A percentile compares a stretch with the other conserved stretches of the same genome.
Evolutionary conservation across 1,140 invertebrate species (phyloP).

Genomic region (Cyrtorhinus lividipennis): DNA sequence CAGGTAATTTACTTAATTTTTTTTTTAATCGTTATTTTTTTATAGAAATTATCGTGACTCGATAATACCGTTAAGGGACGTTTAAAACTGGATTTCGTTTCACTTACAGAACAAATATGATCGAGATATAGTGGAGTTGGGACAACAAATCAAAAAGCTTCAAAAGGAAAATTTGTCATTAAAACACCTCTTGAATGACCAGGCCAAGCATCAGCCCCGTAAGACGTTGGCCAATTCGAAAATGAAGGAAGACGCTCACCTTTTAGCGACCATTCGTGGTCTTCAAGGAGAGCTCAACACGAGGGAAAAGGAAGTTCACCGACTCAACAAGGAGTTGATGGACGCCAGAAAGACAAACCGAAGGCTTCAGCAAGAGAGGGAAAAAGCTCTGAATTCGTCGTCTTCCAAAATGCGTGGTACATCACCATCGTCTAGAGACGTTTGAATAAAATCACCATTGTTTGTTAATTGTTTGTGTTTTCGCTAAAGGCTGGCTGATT

Average conservation of each 20-base stretch:
- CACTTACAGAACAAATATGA: constrained; percentile 14
- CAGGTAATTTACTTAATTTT: too few species aligned
- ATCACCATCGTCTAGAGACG: too few species aligned
- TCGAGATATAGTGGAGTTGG: constrained; percentile 8
- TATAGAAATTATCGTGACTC: neutral
- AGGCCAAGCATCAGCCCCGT: neutral
- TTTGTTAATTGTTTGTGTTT: too few species aligned
- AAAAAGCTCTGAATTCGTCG: constrained; percentile 33
- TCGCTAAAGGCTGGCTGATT: too few species aligned
- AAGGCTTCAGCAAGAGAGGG: constrained; percentile 56
- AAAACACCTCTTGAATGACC: constrained; percentile 7
- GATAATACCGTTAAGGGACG: neutral
- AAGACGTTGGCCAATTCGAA: neutral
- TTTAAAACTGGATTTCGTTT: neutral
- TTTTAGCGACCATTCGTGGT: constrained; percentile 59
- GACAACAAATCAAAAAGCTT: constrained; percentile 10
- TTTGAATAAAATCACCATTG: too few species aligned
- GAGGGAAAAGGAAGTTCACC: constrained; percentile 52
- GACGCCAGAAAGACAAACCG: constrained; percentile 56
- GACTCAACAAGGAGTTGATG: constrained; percentile 54
- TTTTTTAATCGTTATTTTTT: too few species aligned
- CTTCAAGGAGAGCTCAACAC: constrained; percentile 52
- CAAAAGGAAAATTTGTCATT: constrained; percentile 4
- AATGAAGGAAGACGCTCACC: constrained; percentile 52
- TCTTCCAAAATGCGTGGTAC: constrained; percentile 9